Evolutionary conservation across 2,797 vertebrate genomes (phyloP), one percentile per base, ranked within the genome.

Genomic region (Varecia variegata): DNA sequence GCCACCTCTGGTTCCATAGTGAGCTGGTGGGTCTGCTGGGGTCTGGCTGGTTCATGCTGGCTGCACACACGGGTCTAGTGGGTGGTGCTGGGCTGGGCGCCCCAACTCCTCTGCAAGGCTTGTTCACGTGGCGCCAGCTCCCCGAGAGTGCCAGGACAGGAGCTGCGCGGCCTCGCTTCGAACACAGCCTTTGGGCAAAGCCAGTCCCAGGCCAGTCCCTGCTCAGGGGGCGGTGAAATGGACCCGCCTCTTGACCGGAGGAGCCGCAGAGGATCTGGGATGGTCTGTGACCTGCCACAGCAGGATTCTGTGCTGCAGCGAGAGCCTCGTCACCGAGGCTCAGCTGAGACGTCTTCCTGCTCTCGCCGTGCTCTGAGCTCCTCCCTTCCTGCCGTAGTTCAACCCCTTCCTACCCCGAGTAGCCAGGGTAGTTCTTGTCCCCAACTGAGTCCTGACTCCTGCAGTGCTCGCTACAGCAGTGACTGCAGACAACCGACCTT

Each of bases 101-200:
- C 4, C 14, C 20, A 3, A 1, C 2, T 40, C 43, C 8, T 50
- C 54, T 14, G 43, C 23, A 4, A 14, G 9, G 0, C 45, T 32
- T 5, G 21, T 35, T 7, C 58, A 27, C 11, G 0, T 18, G 3
- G 32, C 1, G 7, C 54, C 60, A 7, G 40, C 11, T 80, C 27
- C 17, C 50, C 5, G 6, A 3, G 8, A 60, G 32, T 0, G 1
- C 4, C n/a, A n/a, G 20, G 50, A 47, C 3, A 80, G 56, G 17
- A 2, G 54, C 45, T 2, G 2, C 17, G 17, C 3, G 1, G 14
- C 43, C 4, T 8, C 25, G 8, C 47, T 70, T 73, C 1, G 0
- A 35, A 38, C 1, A 5, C 6, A 10, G 9, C 20, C 71, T 58
- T 56, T 71, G 9, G 50, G 21, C 56, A 18, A 7, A 70, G 50